Evolutionary conservation across 2,113 vertebrate species (phyloP), one percentile per base, ranked within the genome.

Genomic region (Connochaetes taurinus): DNA sequence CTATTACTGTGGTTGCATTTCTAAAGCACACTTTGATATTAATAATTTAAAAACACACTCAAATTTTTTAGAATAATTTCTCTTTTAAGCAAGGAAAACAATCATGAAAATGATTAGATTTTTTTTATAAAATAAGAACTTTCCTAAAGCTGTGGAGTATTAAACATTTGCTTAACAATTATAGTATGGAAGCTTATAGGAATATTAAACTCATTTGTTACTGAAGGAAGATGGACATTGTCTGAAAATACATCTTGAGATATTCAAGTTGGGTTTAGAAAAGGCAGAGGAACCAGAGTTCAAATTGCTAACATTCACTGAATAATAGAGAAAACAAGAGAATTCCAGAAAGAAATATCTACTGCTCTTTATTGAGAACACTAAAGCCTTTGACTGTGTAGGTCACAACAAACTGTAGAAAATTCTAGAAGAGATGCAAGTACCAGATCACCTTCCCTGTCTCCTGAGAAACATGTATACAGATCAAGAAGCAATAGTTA

Each of bases 11-110:
- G 40, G 82, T 98, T 96, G 29, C 2, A 93, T 62, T 96, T 43
- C 90, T 95, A 76, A 90, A 86, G 88, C 85, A 74, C 27, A 94
- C 36, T 91, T 74, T 76, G 40, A 62, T 86, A 95, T 98, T 88
- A 97, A 97, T 98, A 97, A 97, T 98, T 97, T 91, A 83, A 86
- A 94, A 87, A 71, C 36, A 74, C 9, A 31, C 43, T 90, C 55
- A 93, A 62, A 2, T 45, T 62, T 92, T 85, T 85, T 85, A 78
- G 36, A 64, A 91, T 89, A 58, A 53, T 53, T 89, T 86, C 9
- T 82, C 40, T 94, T 96, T 97, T 83, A 91, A 64, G 16, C 36
- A 92, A 92, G 17, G n/a, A 90, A 96, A 90, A 36, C 85, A 94
- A 52, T 64, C 2, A 88, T 78, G 19, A 87, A 92, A 85, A 76